Evolutionary conservation across 1,140 invertebrate species (phyloP), one percentile per base, ranked within the genome.

Genomic region (Drosophila subobscura): DNA sequence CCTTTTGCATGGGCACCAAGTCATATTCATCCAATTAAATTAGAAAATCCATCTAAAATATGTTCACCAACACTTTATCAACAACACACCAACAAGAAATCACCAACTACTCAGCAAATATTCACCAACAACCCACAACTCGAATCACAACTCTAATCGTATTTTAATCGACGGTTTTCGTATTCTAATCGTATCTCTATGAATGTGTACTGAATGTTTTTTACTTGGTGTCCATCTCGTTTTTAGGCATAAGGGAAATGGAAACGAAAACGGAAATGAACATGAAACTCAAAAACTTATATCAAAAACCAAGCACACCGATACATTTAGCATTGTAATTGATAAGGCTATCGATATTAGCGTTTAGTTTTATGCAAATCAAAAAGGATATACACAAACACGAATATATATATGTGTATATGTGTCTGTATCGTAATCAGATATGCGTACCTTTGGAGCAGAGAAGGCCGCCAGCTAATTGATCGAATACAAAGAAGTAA

Each of bases 281-380:
- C 22, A 63, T 70, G 60, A 47, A 60, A 67, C 60, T 53, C 47
- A 80, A 67, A 72, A 76, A 83, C 73, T 80, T 85, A 79, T 81
- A 76, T 77, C 71, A 64, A 86, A 85, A 86, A 86, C 81, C 64
- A 85, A 85, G 81, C 80, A 85, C 80, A 85, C 80, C 81, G 81
- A 85, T 85, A 84, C 67, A 84, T 80, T 84, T 86, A 85, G 80
- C 81, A 80, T 84, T 75, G 68, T 77, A 80, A 55, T 66, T 75
- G 71, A 66, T 67, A 75, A 75, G 33, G 72, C 53, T 66, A 67
- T 76, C 45, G 63, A 59, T 68, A 74, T 61, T 74, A 78, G 70
- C 59, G 52, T 45, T 50, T 72, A 78, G 55, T 57, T 42, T 23
- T 75, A 74, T 75, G 72, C 72, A 22, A 77, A 77, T 79, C 70